These are phyloP conservation scores for Jaculus jaculus DNA, from an alignment of 2,113 vertebrate genomes.

Conservation along the genomic window DNA sequence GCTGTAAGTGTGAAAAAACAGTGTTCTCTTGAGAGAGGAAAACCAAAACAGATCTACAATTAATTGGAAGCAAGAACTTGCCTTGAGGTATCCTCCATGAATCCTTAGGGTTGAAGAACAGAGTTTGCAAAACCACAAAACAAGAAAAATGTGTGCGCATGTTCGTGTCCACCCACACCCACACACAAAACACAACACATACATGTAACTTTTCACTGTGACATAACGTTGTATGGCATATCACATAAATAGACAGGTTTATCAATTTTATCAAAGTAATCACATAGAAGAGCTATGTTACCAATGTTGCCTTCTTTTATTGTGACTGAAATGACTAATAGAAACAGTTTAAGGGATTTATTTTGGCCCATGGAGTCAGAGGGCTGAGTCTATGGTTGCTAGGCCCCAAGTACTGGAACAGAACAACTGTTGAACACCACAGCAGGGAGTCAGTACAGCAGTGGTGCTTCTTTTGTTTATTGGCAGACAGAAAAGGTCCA, in stretches of 20 bases:
- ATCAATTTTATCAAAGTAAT: conserved; percentile 11
- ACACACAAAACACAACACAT: no score
- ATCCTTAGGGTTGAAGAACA: not conserved
- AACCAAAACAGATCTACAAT: not conserved
- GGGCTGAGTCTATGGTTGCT: not conserved
- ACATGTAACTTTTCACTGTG: not conserved
- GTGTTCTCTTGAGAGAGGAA: not conserved
- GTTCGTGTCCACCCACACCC: no score
- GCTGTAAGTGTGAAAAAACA: not conserved
- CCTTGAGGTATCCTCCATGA: not conserved
- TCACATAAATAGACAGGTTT: not conserved
- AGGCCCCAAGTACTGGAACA: not conserved
- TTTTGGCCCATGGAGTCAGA: not conserved
- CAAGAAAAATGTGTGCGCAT: not conserved
- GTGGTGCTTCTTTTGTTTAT: not conserved
- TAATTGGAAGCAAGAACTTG: conserved; percentile 25
- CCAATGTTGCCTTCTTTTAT: not conserved
- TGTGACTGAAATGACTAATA: not conserved
- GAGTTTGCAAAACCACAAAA: not conserved
- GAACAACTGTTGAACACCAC: not conserved
- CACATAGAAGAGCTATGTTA: not conserved
- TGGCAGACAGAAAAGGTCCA: not conserved
- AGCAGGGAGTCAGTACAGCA: not conserved
- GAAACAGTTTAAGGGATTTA: not conserved
- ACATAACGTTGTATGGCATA: not conserved